A percentile compares a stretch with the other conserved stretches of the same genome.
Evolutionary conservation across 2,888 invertebrate genomes (phyloP).

Genomic region (Nymphalis polychloros): DNA sequence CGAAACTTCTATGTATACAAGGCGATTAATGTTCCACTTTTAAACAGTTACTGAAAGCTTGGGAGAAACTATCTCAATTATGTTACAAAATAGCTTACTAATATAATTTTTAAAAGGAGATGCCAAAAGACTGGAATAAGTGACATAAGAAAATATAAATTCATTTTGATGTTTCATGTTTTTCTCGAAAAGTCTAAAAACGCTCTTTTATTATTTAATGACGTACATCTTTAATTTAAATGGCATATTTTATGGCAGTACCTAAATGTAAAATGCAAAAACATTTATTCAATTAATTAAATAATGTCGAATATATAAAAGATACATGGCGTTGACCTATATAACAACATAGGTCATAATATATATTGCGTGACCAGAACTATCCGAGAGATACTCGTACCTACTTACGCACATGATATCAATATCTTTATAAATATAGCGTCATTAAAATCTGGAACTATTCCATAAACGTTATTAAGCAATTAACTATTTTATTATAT

Average conservation of each 20-base stretch:
- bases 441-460: not conserved
- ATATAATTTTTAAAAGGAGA: too few relatives aligned
- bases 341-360: slow-evolving; percentile 23
- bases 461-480: not conserved
- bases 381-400: not conserved
- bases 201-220: too few relatives aligned
- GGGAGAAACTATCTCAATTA: too few relatives aligned
- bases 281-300: slow-evolving; percentile 20
- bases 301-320: slow-evolving; percentile 14
- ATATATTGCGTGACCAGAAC: slow-evolving; percentile 5
- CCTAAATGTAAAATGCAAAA: slow-evolving; percentile 11
- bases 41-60: too few relatives aligned
- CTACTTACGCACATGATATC: not conserved
- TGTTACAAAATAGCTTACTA: too few relatives aligned
- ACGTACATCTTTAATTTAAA: not conserved
- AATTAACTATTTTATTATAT: not conserved
- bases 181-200: too few relatives aligned
- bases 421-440: too few relatives aligned
- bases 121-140: too few relatives aligned
- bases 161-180: too few relatives aligned
- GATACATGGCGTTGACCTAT: slow-evolving; percentile 16
- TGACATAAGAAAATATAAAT: too few relatives aligned
- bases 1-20: too few relatives aligned
- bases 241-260: not conserved
- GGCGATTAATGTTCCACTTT: too few relatives aligned